These are phyloP conservation scores for Burhinus bistriatus DNA, from an alignment of 2,113 vertebrate genomes.

Conservation along the genomic window DNA sequence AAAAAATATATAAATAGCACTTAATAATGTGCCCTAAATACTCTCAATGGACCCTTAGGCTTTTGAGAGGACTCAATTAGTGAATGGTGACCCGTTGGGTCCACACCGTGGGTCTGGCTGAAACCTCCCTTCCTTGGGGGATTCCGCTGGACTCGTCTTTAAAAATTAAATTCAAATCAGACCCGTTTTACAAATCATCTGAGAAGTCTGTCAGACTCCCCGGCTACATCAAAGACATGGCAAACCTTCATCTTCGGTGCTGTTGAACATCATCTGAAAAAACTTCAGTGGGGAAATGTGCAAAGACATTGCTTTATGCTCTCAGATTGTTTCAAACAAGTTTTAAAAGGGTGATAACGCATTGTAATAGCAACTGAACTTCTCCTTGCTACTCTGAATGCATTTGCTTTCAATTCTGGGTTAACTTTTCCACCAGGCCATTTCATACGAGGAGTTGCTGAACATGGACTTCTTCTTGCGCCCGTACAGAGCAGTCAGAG, in stretches of 20 bases:
- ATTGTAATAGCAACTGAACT: background rate
- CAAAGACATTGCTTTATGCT: background rate
- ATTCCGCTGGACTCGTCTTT: background rate
- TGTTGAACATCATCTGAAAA: background rate
- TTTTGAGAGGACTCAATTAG: background rate
- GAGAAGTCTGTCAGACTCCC: background rate
- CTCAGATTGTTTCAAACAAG: background rate
- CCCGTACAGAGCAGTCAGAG: background rate
- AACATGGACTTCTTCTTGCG: rapidly evolving
- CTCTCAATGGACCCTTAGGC: background rate
- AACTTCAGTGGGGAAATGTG: background rate
- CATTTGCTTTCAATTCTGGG: background rate
- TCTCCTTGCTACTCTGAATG: background rate
- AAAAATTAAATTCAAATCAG: background rate
- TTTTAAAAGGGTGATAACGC: background rate
- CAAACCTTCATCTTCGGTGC: background rate
- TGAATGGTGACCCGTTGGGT: background rate
- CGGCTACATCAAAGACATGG: constrained; percentile 42
- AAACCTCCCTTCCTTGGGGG: background rate
- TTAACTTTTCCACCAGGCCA: background rate
- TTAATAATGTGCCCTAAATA: background rate
- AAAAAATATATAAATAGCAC: background rate
- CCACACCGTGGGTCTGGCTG: background rate
- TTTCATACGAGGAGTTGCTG: background rate
- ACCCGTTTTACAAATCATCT: background rate